Conservation (phyloP, 2,888 invertebrate species). For the Leptinotarsa tumamoca region DNA sequence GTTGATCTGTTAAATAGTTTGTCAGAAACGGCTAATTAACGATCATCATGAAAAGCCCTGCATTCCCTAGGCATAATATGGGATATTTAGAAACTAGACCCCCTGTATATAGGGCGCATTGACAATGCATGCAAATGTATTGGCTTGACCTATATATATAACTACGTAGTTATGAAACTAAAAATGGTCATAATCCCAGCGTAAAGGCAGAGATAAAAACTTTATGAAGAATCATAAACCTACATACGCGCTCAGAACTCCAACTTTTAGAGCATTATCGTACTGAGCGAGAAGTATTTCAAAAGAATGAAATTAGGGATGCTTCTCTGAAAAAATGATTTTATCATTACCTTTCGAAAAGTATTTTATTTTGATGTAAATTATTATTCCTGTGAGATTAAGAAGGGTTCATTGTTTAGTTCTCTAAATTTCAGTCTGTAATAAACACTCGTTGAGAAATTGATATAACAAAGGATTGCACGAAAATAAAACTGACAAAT, state of each 20-base stretch:
- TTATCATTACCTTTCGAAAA: too few species aligned
- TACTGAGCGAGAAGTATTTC: not conserved
- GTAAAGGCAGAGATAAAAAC: conserved; percentile 8
- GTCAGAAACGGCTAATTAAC: too few species aligned
- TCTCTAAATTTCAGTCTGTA: too few species aligned
- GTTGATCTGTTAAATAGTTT: too few species aligned
- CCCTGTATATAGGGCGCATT: conserved; percentile 1
- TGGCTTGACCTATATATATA: conserved; percentile 4
- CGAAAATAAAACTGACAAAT: too few species aligned
- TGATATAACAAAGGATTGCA: too few species aligned
- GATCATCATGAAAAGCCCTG: too few species aligned
- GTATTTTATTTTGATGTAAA: too few species aligned
- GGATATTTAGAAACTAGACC: not conserved
- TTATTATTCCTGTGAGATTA: too few species aligned
- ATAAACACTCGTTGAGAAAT: too few species aligned
- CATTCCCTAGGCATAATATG: too few species aligned
- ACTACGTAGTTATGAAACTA: not conserved
- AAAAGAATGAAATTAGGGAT: not conserved
- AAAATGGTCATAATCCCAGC: conserved; percentile 14
- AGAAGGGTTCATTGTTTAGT: too few species aligned
- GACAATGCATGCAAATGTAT: conserved; percentile 7
- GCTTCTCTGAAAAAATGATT: not conserved
- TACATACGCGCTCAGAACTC: not conserved
- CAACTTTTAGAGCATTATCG: not conserved
- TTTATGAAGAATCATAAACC: conserved; percentile 10